phyloP scores from a whole-genome alignment of 2,888 invertebrate species.

The Drosophila cyrtoloma region DNA sequence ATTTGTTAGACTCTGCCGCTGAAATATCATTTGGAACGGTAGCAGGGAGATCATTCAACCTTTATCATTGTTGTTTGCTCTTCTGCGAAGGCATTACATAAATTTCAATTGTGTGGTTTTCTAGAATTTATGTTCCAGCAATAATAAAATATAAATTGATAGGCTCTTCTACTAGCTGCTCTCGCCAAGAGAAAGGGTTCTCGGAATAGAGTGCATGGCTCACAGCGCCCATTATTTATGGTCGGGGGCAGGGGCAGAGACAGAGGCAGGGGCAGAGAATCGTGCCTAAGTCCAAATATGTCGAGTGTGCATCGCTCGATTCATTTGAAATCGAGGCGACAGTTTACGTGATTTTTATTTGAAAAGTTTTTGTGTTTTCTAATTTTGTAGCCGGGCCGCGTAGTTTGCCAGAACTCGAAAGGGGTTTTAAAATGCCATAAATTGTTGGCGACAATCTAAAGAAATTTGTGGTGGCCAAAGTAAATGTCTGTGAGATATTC shows the following conservation, averaged over 20 bases:
- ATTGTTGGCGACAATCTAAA: conserved; percentile 47
- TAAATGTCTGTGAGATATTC: conserved; percentile 52
- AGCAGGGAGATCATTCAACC: conserved; percentile 50
- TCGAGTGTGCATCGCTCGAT: conserved; percentile 48
- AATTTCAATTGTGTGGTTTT: conserved; percentile 69
- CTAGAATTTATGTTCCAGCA: conserved; percentile 66
- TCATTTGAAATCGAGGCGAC: conserved; percentile 76
- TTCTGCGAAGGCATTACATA: conserved; percentile 77
- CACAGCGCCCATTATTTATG: conserved; percentile 71
- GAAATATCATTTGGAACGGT: conserved; percentile 50
- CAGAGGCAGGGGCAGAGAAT: conserved; percentile 50
- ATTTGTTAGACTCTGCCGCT: conserved; percentile 52
- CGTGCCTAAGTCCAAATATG: conserved; percentile 75
- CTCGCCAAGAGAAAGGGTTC: conserved; percentile 64
- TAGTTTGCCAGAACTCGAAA: conserved; percentile 48
- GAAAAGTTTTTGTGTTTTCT: conserved; percentile 64
- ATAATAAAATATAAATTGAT: conserved; percentile 58
- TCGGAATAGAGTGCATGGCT: conserved; percentile 56
- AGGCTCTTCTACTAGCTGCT: conserved; percentile 33
- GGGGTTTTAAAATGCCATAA: conserved; percentile 76
- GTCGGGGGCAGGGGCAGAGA: conserved; percentile 45
- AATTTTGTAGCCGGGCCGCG: conserved; percentile 62
- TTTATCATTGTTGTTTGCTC: conserved; percentile 37
- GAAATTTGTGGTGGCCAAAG: conserved; percentile 54
- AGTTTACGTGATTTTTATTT: conserved; percentile 79